These are phyloP conservation scores for Catharus ustulatus DNA, from an alignment of 2,797 vertebrate genomes.

Conservation along the genomic window DNA sequence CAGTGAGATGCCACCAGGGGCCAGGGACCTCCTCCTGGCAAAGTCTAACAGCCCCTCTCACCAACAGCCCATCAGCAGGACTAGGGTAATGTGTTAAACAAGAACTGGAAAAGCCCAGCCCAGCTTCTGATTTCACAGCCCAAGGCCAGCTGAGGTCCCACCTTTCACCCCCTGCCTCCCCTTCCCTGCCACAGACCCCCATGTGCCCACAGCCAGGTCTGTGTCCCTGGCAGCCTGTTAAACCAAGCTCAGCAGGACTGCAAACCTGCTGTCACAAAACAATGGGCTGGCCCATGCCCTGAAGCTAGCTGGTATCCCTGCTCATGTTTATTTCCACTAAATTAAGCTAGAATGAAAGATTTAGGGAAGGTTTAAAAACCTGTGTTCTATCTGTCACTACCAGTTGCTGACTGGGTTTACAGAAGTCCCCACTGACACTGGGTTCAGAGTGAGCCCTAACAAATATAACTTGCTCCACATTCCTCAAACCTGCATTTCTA, in stretches of 20 bases:
- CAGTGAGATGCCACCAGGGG: neutral
- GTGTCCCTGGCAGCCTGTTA: neutral
- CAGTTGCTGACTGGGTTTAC: neutral
- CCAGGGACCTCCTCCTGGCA: neutral
- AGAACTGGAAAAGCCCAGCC: neutral
- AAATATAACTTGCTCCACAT: neutral
- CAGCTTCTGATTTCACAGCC: neutral
- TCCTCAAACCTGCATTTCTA: neutral
- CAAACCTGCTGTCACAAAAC: neutral
- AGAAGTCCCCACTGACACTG: neutral
- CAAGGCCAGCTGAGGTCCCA: neutral
- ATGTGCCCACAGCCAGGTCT: neutral
- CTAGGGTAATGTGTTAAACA: accelerated
- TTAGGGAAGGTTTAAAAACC: conserved; percentile 17
- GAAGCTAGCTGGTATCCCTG: conserved; percentile 8
- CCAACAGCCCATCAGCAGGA: neutral
- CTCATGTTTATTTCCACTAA: conserved; percentile 33
- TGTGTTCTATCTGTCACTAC: neutral
- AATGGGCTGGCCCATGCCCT: neutral
- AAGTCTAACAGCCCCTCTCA: neutral
- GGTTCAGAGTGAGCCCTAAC: neutral
- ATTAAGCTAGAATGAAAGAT: conserved; percentile 30
- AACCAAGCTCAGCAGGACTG: neutral
- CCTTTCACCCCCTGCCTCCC: neutral
- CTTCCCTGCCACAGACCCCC: neutral